Evolutionary conservation across 1,140 invertebrate species (phyloP).

Genomic region (Macrostomum lignano): DNA sequence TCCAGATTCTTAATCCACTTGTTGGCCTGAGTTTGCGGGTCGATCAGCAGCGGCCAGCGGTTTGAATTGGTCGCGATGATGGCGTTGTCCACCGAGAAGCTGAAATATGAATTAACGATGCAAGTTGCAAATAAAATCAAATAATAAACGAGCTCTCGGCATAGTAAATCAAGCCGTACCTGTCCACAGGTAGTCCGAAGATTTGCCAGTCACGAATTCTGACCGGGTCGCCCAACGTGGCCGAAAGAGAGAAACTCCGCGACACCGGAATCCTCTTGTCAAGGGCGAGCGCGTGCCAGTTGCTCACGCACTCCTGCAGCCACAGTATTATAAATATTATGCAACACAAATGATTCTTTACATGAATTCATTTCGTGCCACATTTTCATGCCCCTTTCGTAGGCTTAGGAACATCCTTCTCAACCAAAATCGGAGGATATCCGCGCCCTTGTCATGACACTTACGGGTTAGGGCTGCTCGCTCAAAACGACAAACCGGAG

Average conservation of each 20-base stretch:
- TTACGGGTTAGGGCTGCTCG: too few species aligned
- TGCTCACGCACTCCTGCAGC: constrained; percentile 17
- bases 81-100: constrained; percentile 28
- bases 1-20: constrained; percentile 30
- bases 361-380: constrained; percentile 3
- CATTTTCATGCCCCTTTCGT: neutral
- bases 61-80: constrained; percentile 22
- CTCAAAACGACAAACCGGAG: too few species aligned
- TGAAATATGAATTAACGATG: too few species aligned
- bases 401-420: too few species aligned
- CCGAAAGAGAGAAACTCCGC: constrained; percentile 17
- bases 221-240: constrained; percentile 22
- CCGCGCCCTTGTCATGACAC: too few species aligned
- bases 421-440: too few species aligned
- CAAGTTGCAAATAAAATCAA: constrained; percentile 5
- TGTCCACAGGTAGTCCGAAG: constrained; percentile 24
- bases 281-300: constrained; percentile 21
- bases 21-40: constrained; percentile 27
- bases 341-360: constrained; percentile 4
- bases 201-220: constrained; percentile 27
- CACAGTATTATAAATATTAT: constrained; percentile 1
- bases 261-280: constrained; percentile 20
- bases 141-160: neutral
- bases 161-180: constrained; percentile 10
- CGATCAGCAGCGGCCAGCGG: constrained; percentile 28